These are phyloP conservation scores for Lomographa bimaculata DNA, from an alignment of 2,888 invertebrate genomes.

Conservation along the genomic window DNA sequence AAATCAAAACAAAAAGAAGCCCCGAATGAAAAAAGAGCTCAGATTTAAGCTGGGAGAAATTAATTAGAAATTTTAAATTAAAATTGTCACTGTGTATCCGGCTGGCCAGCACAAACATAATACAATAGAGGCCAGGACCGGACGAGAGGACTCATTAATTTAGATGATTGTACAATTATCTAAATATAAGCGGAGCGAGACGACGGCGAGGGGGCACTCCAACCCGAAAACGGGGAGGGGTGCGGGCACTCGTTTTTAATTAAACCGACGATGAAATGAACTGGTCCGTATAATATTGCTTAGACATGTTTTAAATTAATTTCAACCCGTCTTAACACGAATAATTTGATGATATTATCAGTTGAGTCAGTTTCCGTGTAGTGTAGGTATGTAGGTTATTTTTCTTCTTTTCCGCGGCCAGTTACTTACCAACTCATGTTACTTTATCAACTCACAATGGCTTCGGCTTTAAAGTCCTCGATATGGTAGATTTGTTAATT, in stretches of 20 bases:
- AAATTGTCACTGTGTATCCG: slow-evolving; percentile 71
- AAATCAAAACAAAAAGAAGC: too few species aligned
- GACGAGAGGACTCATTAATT: slow-evolving; percentile 83
- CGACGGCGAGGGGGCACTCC: slow-evolving; percentile 73
- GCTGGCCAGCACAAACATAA: slow-evolving; percentile 66
- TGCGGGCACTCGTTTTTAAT: slow-evolving; percentile 83
- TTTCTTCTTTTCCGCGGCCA: too few species aligned
- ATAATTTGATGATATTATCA: slow-evolving; percentile 51
- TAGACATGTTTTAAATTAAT: slow-evolving; percentile 83
- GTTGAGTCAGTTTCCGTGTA: too few species aligned
- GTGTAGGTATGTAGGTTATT: too few species aligned
- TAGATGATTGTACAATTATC: slow-evolving; percentile 85
- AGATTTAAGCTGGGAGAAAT: slow-evolving; percentile 29
- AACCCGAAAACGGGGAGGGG: slow-evolving; percentile 79
- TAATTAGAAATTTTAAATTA: slow-evolving; percentile 62
- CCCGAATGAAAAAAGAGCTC: slow-evolving; percentile 18
- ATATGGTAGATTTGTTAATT: too few species aligned
- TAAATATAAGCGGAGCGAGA: slow-evolving; percentile 83
- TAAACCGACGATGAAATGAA: slow-evolving; percentile 83
- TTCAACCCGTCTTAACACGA: slow-evolving; percentile 70
- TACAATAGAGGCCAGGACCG: slow-evolving; percentile 77
- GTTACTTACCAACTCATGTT: too few species aligned
- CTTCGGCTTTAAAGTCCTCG: too few species aligned
- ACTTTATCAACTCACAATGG: too few species aligned
- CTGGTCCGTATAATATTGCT: slow-evolving; percentile 83